Percentiles rank a stretch among this genome's conserved stretches.
These are phyloP conservation scores for Drosophila athabasca DNA, from an alignment of 1,140 invertebrate genomes.

Conservation along the genomic window DNA sequence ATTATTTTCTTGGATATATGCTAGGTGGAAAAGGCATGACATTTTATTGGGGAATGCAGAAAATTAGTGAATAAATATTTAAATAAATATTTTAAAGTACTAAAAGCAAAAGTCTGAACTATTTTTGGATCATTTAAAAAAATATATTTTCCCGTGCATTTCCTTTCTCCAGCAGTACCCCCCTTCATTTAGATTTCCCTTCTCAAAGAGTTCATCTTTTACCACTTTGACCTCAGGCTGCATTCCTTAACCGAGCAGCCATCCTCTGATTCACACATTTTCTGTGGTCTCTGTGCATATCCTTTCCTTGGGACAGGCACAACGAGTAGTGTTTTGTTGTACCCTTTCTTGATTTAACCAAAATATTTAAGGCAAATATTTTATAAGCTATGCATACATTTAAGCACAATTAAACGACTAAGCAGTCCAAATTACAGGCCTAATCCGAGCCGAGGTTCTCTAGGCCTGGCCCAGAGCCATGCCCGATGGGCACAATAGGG, in stretches of 20 bases:
- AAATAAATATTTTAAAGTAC: too few relatives aligned
- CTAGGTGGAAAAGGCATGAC: too few relatives aligned
- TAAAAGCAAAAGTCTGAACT: too few relatives aligned
- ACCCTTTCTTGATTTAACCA: conserved; percentile 74
- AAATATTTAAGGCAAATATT: conserved; percentile 81
- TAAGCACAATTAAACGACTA: conserved; percentile 77
- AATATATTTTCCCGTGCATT: too few relatives aligned
- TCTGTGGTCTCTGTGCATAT: neutral
- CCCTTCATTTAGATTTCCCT: neutral
- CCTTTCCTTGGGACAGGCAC: conserved; percentile 4
- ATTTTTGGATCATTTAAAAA: too few relatives aligned
- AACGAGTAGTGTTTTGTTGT: conserved; percentile 21
- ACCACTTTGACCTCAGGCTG: neutral
- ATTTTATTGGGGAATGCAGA: too few relatives aligned
- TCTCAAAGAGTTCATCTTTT: neutral
- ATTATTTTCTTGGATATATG: too few relatives aligned
- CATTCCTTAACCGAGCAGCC: neutral
- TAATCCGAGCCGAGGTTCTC: conserved; percentile 58
- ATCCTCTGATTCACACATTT: conserved; percentile 9
- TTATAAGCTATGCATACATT: conserved; percentile 73
- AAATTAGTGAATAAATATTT: too few relatives aligned
- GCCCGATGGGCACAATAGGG: conserved; percentile 18
- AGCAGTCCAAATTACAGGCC: conserved; percentile 64
- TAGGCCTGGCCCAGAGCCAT: conserved; percentile 5
- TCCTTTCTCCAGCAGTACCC: too few relatives aligned